These are phyloP conservation scores for Euzophera pinguis DNA, from an alignment of 2,888 invertebrate species.

Conservation along the genomic window DNA sequence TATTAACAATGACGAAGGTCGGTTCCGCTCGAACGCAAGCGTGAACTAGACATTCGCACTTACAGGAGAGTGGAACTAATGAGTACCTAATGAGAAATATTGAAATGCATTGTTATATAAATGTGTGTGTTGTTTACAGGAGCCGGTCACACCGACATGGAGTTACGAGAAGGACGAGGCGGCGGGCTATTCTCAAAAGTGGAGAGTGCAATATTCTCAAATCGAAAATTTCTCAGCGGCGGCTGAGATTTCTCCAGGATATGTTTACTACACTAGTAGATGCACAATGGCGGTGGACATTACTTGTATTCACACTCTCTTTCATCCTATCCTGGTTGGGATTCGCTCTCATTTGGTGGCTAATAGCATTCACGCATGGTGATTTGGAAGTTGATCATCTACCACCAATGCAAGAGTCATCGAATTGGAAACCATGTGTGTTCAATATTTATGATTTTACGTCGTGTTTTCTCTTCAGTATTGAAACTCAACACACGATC, in stretches of 20 bases:
- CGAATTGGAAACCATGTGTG: slow-evolving; percentile 89
- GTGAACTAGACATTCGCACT: slow-evolving; percentile 63
- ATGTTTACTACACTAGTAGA: slow-evolving; percentile 95
- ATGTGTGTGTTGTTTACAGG: slow-evolving; percentile 71
- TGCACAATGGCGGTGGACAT: slow-evolving; percentile 95
- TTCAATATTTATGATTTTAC: slow-evolving; percentile 89
- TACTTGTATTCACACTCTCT: slow-evolving; percentile 90
- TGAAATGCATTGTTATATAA: slow-evolving; percentile 39
- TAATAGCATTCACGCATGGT: slow-evolving; percentile 92
- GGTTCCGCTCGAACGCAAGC: slow-evolving; percentile 41
- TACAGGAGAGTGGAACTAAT: slow-evolving; percentile 38
- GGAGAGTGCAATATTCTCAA: slow-evolving; percentile 98
- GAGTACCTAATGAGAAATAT: slow-evolving; percentile 40
- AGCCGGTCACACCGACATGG: slow-evolving; percentile 85
- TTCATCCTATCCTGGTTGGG: slow-evolving; percentile 93
- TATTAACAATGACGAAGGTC: slow-evolving; percentile 70
- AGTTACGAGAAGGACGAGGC: slow-evolving; percentile 84
- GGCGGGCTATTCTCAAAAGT: slow-evolving; percentile 95
- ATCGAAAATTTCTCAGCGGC: slow-evolving; percentile 89
- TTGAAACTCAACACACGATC: slow-evolving; percentile 95
- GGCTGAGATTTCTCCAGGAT: slow-evolving; percentile 88
- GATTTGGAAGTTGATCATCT: slow-evolving; percentile 85
- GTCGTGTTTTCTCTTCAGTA: slow-evolving; percentile 93
- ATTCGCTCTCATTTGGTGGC: slow-evolving; percentile 93
- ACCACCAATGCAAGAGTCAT: slow-evolving; percentile 63